Percentiles rank a stretch among this genome's conserved stretches.
These are phyloP conservation scores for Antheraea pernyi DNA, from an alignment of 1,140 invertebrate genomes.

Conservation along the genomic window DNA sequence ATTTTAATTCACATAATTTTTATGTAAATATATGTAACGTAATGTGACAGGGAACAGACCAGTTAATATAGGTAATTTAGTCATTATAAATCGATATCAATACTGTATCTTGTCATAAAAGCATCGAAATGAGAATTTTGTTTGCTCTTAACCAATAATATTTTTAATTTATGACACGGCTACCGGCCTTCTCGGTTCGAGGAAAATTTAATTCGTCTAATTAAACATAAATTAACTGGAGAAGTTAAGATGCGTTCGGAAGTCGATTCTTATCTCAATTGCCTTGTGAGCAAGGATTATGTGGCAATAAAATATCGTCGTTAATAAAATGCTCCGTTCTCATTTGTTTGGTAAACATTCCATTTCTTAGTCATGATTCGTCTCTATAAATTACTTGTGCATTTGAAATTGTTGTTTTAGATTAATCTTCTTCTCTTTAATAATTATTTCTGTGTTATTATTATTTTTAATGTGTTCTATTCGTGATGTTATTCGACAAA, in stretches of 20 bases:
- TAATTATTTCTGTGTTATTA: too few relatives aligned
- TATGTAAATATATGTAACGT: not conserved
- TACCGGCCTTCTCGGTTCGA: slow-evolving; percentile 33
- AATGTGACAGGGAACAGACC: not conserved
- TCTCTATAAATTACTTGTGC: not conserved
- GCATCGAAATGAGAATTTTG: slow-evolving; percentile 26
- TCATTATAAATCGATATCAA: slow-evolving; percentile 3
- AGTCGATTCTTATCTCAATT: slow-evolving; percentile 50
- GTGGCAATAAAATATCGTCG: slow-evolving; percentile 43
- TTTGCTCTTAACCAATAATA: slow-evolving; percentile 30
- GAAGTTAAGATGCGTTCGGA: slow-evolving; percentile 45
- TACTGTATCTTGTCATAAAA: slow-evolving; percentile 22
- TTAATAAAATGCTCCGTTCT: slow-evolving; percentile 14
- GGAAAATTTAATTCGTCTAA: slow-evolving; percentile 39
- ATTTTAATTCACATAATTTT: not conserved
- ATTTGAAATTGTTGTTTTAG: not conserved
- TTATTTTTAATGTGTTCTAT: too few relatives aligned
- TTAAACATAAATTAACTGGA: slow-evolving; percentile 41
- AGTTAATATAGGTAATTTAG: not conserved
- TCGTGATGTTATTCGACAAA: too few relatives aligned
- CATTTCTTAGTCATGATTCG: not conserved
- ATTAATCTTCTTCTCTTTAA: too few relatives aligned
- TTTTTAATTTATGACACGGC: slow-evolving; percentile 30
- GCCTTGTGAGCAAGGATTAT: slow-evolving; percentile 50
- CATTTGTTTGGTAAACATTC: slow-evolving; percentile 1